A percentile compares a stretch with the other conserved stretches of the same genome.
phyloP scores from a whole-genome alignment of 2,888 invertebrate genomes.

The Lepidonotus clava region DNA sequence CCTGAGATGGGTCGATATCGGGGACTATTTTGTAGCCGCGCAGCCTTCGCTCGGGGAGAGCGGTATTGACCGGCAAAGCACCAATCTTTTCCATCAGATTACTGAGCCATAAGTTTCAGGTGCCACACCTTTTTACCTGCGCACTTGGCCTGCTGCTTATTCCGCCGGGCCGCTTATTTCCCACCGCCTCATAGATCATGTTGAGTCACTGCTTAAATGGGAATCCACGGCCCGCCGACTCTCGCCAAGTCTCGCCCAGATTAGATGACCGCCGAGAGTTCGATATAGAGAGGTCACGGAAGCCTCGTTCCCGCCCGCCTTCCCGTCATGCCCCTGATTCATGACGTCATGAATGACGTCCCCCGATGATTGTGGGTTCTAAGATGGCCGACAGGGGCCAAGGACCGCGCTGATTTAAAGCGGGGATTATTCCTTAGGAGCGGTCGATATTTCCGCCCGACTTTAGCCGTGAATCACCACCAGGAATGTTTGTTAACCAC shows the following conservation, averaged over 20 bases:
- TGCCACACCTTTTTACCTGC: too few species aligned
- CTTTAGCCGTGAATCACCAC: not conserved
- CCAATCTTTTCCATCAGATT: too few species aligned
- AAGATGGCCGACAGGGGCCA: not conserved
- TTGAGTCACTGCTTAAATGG: not conserved
- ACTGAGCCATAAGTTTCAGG: too few species aligned
- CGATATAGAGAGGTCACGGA: not conserved
- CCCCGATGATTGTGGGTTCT: not conserved
- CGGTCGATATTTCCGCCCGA: not conserved
- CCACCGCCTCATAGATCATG: not conserved
- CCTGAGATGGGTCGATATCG: not conserved
- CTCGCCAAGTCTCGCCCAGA: not conserved
- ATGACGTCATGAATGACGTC: slow-evolving; percentile 24
- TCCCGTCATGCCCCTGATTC: not conserved
- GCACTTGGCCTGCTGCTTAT: too few species aligned
- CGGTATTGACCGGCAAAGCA: too few species aligned
- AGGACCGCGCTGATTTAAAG: not conserved
- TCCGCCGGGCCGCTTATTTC: not conserved
- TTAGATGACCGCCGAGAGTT: not conserved
- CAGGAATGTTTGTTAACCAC: slow-evolving; percentile 2
- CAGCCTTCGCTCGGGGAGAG: not conserved
- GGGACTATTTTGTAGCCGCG: not conserved
- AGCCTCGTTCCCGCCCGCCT: not conserved
- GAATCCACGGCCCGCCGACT: not conserved
- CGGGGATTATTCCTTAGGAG: not conserved